Conservation (phyloP, 2,888 invertebrate species). For the Ichneumon xanthorius region DNA sequence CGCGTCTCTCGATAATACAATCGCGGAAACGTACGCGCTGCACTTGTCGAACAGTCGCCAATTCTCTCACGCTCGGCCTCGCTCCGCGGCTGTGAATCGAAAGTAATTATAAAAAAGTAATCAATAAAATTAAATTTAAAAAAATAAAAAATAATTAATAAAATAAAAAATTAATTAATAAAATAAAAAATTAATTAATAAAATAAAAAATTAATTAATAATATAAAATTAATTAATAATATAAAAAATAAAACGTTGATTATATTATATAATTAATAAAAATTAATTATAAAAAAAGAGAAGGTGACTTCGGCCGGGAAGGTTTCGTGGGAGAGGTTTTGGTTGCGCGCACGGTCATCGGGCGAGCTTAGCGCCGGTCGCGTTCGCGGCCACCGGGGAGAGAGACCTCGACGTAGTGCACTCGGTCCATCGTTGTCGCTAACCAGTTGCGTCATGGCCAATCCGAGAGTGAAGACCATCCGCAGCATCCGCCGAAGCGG, state of each 20-base stretch:
- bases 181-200: background rate
- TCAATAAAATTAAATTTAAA: background rate
- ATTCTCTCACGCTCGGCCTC: background rate
- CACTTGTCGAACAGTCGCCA: background rate
- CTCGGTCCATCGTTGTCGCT: constrained; percentile 73
- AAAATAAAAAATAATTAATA: background rate
- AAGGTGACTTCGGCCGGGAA: background rate
- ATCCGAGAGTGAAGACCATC: constrained; percentile 50
- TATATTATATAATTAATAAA: background rate
- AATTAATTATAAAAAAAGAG: background rate
- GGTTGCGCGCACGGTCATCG: constrained; percentile 27
- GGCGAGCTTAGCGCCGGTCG: constrained; percentile 28
- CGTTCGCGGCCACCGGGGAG: constrained; percentile 32
- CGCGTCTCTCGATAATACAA: background rate
- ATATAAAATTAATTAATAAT: background rate
- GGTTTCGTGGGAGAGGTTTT: constrained; percentile 23
- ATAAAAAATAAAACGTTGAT: background rate
- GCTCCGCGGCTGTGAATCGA: background rate
- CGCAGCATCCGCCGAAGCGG: constrained; percentile 30
- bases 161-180: background rate
- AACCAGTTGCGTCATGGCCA: constrained; percentile 69
- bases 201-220: no score
- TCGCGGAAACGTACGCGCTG: constrained; percentile 13
- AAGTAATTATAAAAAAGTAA: background rate
- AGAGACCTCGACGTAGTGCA: constrained; percentile 75